Percentiles rank a stretch among this genome's conserved stretches.
Conservation (phyloP, 2,113 vertebrate species). For the Amphiprion ocellaris region DNA sequence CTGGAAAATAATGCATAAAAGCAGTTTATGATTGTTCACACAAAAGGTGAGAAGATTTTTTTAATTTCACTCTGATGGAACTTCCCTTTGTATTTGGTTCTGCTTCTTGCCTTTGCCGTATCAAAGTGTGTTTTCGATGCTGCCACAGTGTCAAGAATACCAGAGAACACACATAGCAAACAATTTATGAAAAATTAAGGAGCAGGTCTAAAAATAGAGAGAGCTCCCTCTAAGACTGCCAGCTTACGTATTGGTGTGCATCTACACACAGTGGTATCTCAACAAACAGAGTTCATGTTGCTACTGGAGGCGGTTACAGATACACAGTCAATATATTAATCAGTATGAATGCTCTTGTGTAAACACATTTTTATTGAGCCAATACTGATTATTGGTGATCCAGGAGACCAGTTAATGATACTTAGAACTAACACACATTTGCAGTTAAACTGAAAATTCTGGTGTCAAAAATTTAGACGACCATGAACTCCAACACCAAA, state of each 20-base stretch:
- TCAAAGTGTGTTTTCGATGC: conserved; percentile 25
- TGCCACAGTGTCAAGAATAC: conserved; percentile 21
- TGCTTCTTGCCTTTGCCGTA: neutral
- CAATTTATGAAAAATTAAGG: conserved; percentile 70
- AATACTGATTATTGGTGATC: too few relatives aligned
- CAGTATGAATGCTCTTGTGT: neutral
- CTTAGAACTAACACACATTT: too few relatives aligned
- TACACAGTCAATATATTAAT: neutral
- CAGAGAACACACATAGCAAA: conserved; percentile 46
- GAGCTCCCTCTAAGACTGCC: conserved; percentile 36
- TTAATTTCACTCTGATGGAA: neutral
- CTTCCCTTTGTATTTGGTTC: neutral
- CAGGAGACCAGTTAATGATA: too few relatives aligned
- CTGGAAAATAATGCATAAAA: too few relatives aligned
- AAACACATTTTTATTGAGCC: neutral
- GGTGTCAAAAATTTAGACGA: too few relatives aligned
- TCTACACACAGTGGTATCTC: conserved; percentile 29
- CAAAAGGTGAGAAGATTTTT: neutral
- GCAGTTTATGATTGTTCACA: neutral
- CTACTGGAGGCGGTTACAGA: conserved; percentile 14
- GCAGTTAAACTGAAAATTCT: too few relatives aligned
- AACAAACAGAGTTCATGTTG: conserved; percentile 32
- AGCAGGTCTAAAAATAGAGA: conserved; percentile 59
- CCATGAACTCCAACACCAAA: too few relatives aligned
- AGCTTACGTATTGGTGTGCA: conserved; percentile 40